phyloP scores from a whole-genome alignment of 92 coral and sea anemone genomes.

The Umimayanthus kanabou region DNA sequence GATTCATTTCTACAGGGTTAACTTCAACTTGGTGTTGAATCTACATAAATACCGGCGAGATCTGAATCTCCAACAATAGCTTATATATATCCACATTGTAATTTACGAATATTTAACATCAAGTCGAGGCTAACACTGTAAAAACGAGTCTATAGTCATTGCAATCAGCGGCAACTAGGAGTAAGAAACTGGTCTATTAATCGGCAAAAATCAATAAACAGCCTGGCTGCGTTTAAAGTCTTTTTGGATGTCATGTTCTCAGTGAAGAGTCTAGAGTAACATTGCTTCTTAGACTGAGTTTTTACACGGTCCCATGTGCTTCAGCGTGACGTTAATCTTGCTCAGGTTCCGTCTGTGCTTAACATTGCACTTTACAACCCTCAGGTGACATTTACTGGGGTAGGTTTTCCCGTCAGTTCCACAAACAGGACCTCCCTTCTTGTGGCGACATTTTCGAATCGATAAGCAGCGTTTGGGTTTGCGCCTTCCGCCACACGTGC shows the following conservation, averaged over 20 bases:
- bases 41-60: no score
- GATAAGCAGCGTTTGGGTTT: conserved; percentile 75
- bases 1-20: no score
- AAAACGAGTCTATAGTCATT: no score
- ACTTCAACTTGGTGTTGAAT: no score
- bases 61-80: no score
- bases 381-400: conserved; percentile 78
- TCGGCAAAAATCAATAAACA: not conserved
- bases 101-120: no score
- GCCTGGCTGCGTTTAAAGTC: not conserved
- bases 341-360: conserved; percentile 51
- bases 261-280: not conserved
- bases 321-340: conserved; percentile 41
- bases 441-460: conserved; percentile 61
- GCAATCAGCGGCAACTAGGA: no score
- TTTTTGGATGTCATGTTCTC: not conserved
- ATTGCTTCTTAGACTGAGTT: not conserved
- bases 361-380: conserved; percentile 75
- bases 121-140: no score
- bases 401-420: conserved; percentile 94
- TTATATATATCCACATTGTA: no score
- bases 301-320: conserved; percentile 58
- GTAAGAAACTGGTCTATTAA: not conserved
- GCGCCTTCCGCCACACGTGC: conserved; percentile 53
- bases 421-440: conserved; percentile 70